Percentiles rank a stretch among this genome's conserved stretches.
phyloP scores from a whole-genome alignment of 1,140 invertebrate genomes.

The Charaxes varanes region DNA sequence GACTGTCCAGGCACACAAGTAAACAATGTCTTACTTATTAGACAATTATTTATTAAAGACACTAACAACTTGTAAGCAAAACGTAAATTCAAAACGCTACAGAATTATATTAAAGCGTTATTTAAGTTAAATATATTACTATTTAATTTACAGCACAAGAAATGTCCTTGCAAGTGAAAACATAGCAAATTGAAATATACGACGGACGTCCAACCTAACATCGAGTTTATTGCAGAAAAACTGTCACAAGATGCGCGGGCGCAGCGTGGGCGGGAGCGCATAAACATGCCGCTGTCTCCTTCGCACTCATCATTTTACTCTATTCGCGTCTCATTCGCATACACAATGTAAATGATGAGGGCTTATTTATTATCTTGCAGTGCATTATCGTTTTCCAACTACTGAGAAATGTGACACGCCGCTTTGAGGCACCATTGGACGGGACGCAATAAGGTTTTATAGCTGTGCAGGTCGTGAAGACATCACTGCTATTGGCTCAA shows the following conservation, averaged over 20 bases:
- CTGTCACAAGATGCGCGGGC: conserved; percentile 36
- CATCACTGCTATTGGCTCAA: conserved; percentile 10
- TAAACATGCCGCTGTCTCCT: conserved; percentile 29
- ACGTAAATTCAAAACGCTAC: too few relatives aligned
- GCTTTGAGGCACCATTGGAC: conserved; percentile 14
- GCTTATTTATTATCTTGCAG: conserved; percentile 28
- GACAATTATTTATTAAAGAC: too few relatives aligned
- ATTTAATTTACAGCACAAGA: conserved; percentile 7
- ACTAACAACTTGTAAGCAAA: too few relatives aligned
- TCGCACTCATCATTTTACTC: conserved; percentile 9
- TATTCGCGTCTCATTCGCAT: conserved; percentile 13
- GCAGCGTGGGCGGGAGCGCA: conserved; percentile 31
- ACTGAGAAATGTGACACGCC: conserved; percentile 23
- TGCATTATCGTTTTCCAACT: conserved; percentile 28
- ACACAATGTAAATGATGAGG: conserved; percentile 33
- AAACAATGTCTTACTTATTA: too few relatives aligned
- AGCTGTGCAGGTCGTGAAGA: conserved; percentile 7
- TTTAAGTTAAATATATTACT: conserved; percentile 2
- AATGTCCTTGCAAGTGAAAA: conserved; percentile 9
- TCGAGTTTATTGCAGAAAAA: conserved; percentile 44
- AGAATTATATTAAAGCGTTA: too few relatives aligned
- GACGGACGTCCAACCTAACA: conserved; percentile 33
- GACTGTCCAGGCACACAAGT: too few relatives aligned
- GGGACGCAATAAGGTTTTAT: conserved; percentile 19
- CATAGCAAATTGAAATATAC: conserved; percentile 42